Evolutionary conservation across 2,113 vertebrate genomes (phyloP).

Genomic region (Sylvicapra grimmia): DNA sequence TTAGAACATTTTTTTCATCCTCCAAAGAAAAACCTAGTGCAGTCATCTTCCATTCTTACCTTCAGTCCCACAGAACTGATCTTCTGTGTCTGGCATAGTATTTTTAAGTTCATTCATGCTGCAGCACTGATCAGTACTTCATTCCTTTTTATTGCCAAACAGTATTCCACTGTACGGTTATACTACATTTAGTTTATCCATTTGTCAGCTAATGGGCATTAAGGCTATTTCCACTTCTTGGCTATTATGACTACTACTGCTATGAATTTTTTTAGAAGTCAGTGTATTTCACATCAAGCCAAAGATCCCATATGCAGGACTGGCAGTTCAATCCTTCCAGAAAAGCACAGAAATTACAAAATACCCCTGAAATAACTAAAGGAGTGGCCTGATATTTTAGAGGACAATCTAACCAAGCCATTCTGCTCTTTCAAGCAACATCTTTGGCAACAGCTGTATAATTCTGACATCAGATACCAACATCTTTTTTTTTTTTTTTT

Average conservation of each 20-base stretch:
- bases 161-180: neutral
- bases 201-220: neutral
- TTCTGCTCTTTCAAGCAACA: neutral
- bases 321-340: neutral
- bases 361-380: neutral
- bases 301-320: neutral
- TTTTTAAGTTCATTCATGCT: neutral
- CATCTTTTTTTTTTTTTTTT: neutral
- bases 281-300: neutral
- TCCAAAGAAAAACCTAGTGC: neutral
- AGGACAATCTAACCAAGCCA: slow-evolving; percentile 3
- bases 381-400: neutral
- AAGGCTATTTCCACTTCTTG: neutral
- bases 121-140: neutral
- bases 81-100: neutral
- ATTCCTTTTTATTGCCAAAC: neutral
- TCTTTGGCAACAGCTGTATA: neutral
- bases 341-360: neutral
- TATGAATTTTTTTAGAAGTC: neutral
- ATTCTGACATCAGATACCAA: neutral
- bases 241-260: neutral
- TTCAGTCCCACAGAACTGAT: neutral
- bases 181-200: neutral
- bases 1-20: neutral
- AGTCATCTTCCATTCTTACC: neutral